Base-by-base conservation (phyloP, 2,888 invertebrate species). In the Melikaiella ostensackeni region DNA sequence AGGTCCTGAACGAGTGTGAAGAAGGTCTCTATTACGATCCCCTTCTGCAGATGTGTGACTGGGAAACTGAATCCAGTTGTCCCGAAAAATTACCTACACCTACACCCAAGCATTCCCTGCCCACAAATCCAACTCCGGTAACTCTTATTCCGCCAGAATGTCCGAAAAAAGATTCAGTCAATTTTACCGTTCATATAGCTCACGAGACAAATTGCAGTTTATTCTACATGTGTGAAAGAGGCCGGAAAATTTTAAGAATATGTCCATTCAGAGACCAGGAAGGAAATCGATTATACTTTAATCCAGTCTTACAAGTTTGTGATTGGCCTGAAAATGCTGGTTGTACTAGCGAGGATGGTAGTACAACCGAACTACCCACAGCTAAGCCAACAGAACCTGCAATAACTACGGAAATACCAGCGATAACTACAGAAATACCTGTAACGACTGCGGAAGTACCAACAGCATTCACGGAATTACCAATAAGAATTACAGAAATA, bases 191-290 rank as follows among this genome's bases (percentile, higher is more conserved):
- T 63, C 79, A 82, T n/a, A 6, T 88, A 0, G 74, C 77, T 0
- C 85, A 87, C 66, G 86, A 86, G 30, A 27, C 16, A 3, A 85
- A 86, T 24, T 87, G 88, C 21, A 83, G 84, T 6, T 84, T 84
- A 62, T n/a, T 66, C 1, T 66, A 66, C 19, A 66, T 4, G 19
- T 66, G 46, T 21, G 21, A 66, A 27, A 24, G 77, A 16, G 83
- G 81, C 1, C 7, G 61, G 1, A 84, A 83, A 66, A 55, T 79
- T 7, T 2, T 79, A 7, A 55, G 7, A 75, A 1, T 88, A 86
- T 75, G 83, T 86, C 3, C n/a, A n/a, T n/a, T 62, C 0, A 82
- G 77, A 63, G 78, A 76, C 50, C 6, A 13, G 0, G 81, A 79
- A 1, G 74, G 80, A 19, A 75, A 82, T 87, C 85, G 35, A 86